Conservation (phyloP, 2,797 vertebrate genomes). For the Loris lydekkerianus region DNA sequence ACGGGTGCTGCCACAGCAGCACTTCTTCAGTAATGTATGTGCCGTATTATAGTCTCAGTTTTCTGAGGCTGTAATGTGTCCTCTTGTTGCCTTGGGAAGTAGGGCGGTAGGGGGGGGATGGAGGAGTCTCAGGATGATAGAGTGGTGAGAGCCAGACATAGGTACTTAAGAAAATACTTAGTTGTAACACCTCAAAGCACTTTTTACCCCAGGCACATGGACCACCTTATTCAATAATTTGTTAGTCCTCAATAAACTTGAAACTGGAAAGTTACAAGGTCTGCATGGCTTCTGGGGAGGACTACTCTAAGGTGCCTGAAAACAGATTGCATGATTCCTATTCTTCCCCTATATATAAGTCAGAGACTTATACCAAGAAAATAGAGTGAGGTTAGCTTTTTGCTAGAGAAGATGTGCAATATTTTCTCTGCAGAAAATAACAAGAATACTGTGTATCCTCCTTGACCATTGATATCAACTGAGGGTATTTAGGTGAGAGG, state of each 20-base stretch:
- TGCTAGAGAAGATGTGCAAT: not conserved
- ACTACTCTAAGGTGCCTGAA: not conserved
- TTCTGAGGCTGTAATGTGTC: not conserved
- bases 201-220: not conserved
- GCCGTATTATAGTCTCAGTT: not conserved
- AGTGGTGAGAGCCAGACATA: slow-evolving; percentile 41
- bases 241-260: slow-evolving; percentile 3
- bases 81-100: slow-evolving; percentile 53
- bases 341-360: not conserved
- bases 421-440: not conserved
- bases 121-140: not conserved
- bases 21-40: slow-evolving; percentile 34
- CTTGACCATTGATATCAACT: not conserved
- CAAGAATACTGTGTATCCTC: not conserved
- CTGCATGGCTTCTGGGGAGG: not conserved
- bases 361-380: not conserved
- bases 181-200: slow-evolving; percentile 53
- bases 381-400: not conserved
- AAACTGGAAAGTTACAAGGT: not conserved
- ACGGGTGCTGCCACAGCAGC: slow-evolving; percentile 12
- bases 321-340: not conserved
- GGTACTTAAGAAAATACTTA: slow-evolving; percentile 23
- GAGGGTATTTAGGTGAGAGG: not conserved
- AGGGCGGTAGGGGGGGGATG: not conserved
- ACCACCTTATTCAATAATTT: not conserved